Evolutionary conservation across 53 echinoderm and acorn worm species (phyloP).

Genomic region (Mesocentrotus franciscanus): DNA sequence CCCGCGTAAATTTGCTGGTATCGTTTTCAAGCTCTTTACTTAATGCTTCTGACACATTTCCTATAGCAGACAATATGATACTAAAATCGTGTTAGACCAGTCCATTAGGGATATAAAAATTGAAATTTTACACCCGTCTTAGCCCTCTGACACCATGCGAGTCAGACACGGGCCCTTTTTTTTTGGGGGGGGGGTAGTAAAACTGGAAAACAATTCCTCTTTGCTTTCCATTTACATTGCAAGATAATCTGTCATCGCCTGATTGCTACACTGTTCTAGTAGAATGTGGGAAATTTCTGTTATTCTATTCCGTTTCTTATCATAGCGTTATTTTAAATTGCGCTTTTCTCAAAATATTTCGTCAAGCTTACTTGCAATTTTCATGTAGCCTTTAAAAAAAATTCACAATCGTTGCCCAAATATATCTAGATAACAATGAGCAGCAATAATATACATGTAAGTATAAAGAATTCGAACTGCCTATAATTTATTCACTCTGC

Average conservation of each 20-base stretch:
- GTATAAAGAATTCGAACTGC: too few relatives aligned
- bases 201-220: background rate
- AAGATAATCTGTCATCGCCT: background rate
- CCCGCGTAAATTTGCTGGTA: background rate
- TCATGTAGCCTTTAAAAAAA: too few relatives aligned
- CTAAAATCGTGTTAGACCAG: background rate
- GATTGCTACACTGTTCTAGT: background rate
- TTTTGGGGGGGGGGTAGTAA: background rate
- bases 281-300: background rate
- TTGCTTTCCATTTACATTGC: background rate
- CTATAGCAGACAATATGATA: background rate
- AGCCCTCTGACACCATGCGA: background rate
- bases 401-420: too few relatives aligned
- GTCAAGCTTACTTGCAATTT: too few relatives aligned
- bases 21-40: background rate
- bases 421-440: too few relatives aligned
- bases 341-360: too few relatives aligned
- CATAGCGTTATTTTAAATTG: too few relatives aligned
- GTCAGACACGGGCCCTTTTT: background rate
- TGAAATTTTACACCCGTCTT: slow-evolving; percentile 5
- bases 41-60: slow-evolving; percentile 28
- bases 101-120: slow-evolving; percentile 12
- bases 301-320: background rate
- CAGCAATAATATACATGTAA: too few relatives aligned
- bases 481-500: too few relatives aligned